Conservation (phyloP, 2,797 vertebrate species). For the Lacerta agilis region DNA sequence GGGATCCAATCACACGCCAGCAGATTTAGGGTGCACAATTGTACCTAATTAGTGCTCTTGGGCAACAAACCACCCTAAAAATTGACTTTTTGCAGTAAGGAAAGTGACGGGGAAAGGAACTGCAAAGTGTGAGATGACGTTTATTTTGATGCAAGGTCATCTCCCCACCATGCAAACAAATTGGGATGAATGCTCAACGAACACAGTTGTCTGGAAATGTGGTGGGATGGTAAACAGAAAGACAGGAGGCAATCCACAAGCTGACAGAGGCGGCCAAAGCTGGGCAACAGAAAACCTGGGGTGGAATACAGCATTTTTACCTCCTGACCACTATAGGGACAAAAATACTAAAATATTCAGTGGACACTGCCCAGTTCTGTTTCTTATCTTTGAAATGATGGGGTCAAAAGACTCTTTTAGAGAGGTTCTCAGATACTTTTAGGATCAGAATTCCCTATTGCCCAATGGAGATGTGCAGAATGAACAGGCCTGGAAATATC, state of each 20-base stretch:
- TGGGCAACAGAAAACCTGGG: too few species aligned
- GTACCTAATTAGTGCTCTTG: too few species aligned
- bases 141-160: too few species aligned
- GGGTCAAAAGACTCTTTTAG: neutral
- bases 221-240: neutral
- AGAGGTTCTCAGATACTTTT: neutral
- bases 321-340: neutral
- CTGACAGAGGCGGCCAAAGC: neutral
- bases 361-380: neutral
- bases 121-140: too few species aligned
- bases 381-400: neutral
- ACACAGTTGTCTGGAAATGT: too few species aligned
- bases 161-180: too few species aligned
- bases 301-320: neutral
- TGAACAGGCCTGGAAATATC: neutral
- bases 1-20: too few species aligned
- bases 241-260: neutral
- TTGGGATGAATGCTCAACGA: too few species aligned
- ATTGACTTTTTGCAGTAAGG: too few species aligned
- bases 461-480: neutral
- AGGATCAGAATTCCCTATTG: neutral
- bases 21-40: too few species aligned
- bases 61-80: too few species aligned
- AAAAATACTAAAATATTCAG: neutral
- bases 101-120: too few species aligned